These are phyloP conservation scores for Lagria hirta DNA, from an alignment of 2,888 invertebrate species.

Conservation along the genomic window DNA sequence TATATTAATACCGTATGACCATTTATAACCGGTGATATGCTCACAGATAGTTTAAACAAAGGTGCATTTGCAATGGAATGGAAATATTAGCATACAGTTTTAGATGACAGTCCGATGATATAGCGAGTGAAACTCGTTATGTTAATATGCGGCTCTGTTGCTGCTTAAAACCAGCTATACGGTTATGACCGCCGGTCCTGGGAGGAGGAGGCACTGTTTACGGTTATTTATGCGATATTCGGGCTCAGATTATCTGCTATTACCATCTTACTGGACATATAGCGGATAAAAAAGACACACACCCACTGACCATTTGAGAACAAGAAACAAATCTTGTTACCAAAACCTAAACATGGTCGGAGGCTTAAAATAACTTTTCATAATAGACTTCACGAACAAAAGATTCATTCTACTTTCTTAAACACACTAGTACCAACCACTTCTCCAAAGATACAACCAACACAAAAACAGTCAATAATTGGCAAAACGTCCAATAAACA, in stretches of 20 bases:
- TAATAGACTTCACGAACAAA: no score
- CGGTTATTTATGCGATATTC: constrained; percentile 52
- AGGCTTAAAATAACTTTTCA: no score
- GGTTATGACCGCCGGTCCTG: constrained; percentile 48
- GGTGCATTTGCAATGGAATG: constrained; percentile 52
- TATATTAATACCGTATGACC: constrained; percentile 43
- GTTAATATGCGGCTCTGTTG: constrained; percentile 45
- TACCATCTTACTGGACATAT: constrained; percentile 23
- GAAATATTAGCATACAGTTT: constrained; percentile 54
- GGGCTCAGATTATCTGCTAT: constrained; percentile 36
- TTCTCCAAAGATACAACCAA: no score
- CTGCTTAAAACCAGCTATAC: constrained; percentile 31
- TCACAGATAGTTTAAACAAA: constrained; percentile 49
- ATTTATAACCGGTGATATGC: constrained; percentile 43
- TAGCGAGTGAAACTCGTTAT: constrained; percentile 55
- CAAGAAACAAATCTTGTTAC: no score
- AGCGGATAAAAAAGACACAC: constrained; percentile 18
- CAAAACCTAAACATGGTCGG: no score
- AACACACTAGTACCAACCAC: no score
- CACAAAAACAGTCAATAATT: no score
- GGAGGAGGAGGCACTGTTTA: constrained; percentile 50
- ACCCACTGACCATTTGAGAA: constrained; percentile 12
- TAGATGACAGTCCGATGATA: constrained; percentile 56
- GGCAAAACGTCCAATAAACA: no score
- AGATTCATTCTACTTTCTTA: no score